phyloP scores from a whole-genome alignment of 2,888 invertebrate genomes.

The Lissocephala sabroskyi region DNA sequence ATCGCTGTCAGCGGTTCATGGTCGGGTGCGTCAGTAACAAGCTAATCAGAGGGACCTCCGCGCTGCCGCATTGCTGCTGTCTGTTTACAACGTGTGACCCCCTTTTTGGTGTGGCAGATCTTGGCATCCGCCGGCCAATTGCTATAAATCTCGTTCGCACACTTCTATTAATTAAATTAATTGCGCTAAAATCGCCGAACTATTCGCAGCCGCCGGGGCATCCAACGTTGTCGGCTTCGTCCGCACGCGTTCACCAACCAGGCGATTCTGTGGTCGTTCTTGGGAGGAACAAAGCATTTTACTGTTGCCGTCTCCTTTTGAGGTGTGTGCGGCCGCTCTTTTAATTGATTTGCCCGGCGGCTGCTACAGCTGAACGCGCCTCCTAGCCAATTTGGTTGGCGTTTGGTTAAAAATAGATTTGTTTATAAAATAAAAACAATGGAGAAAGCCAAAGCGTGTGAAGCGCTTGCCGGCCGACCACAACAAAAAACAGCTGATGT shows the following conservation, averaged over 20 bases:
- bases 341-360: not conserved
- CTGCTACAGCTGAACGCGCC: not conserved
- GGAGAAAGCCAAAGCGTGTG: constrained; percentile 5
- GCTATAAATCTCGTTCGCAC: constrained; percentile 11
- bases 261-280: not conserved
- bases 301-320: not conserved
- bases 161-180: constrained; percentile 11
- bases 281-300: constrained; percentile 4
- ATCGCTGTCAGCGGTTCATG: not conserved
- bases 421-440: constrained; percentile 17
- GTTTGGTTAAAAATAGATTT: constrained; percentile 24
- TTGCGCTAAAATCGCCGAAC: not conserved
- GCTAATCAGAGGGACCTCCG: constrained; percentile 12
- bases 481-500: constrained; percentile 13
- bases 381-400: constrained; percentile 2
- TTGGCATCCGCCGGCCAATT: constrained; percentile 14
- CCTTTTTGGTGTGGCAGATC: not conserved
- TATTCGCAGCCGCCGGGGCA: not conserved
- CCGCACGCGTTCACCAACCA: constrained; percentile 4
- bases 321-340: not conserved
- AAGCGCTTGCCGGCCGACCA: constrained; percentile 6
- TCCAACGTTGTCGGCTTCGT: too few relatives aligned
- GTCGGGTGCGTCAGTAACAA: not conserved
- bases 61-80: not conserved
- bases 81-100: constrained; percentile 4